Conservation (phyloP, 2,888 invertebrate genomes). For the Junonia oenone region DNA sequence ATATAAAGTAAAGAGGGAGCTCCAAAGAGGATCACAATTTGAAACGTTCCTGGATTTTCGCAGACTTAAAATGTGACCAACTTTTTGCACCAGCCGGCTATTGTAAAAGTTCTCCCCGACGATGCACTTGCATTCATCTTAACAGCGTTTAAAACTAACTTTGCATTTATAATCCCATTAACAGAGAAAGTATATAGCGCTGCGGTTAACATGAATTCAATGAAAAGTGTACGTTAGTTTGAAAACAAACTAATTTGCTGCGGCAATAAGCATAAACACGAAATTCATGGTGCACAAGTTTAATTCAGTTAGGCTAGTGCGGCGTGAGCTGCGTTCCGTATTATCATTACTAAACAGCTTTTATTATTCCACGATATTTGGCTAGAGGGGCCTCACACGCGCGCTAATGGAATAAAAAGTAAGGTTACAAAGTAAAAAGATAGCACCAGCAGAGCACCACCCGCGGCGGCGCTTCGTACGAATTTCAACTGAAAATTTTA, state of each 20-base stretch:
- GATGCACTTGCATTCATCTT: constrained; percentile 38
- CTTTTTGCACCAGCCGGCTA: constrained; percentile 50
- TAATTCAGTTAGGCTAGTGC: constrained; percentile 66
- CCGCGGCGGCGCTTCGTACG: constrained; percentile 72
- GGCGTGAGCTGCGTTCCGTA: constrained; percentile 62
- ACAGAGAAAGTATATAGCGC: constrained; percentile 23
- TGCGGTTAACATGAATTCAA: constrained; percentile 26
- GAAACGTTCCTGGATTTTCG: constrained; percentile 52
- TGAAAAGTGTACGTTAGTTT: constrained; percentile 40
- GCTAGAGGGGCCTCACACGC: constrained; percentile 74
- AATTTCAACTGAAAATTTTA: constrained; percentile 79
- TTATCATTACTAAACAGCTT: constrained; percentile 78
- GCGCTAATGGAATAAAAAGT: constrained; percentile 80
- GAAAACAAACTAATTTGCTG: constrained; percentile 48
- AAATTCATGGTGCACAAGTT: constrained; percentile 59
- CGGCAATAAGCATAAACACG: constrained; percentile 54
- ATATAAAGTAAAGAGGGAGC: constrained; percentile 67
- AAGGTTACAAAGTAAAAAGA: constrained; percentile 79
- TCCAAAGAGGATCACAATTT: constrained; percentile 62
- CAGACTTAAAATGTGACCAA: constrained; percentile 55
- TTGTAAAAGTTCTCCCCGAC: constrained; percentile 45
- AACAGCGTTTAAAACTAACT: constrained; percentile 36
- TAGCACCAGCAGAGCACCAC: constrained; percentile 60
- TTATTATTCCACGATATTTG: constrained; percentile 78
- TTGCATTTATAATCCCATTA: constrained; percentile 35